Evolutionary conservation across 2,113 vertebrate genomes (phyloP).

Genomic region (Syrmaticus mikado): DNA sequence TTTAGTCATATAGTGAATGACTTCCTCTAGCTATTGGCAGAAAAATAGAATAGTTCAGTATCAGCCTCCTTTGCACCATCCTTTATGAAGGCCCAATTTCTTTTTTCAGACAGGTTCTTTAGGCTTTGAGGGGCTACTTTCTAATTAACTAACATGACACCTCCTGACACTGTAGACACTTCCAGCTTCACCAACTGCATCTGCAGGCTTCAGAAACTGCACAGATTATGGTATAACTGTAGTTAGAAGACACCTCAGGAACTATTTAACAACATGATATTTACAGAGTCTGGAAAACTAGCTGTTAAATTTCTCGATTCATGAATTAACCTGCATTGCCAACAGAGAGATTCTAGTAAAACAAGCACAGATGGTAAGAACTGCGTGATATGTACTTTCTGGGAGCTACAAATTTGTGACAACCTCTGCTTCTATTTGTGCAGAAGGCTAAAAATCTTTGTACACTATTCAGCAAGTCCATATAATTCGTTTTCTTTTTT

Average conservation of each 20-base stretch:
- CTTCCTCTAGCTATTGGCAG: neutral
- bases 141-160: fast-evolving
- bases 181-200: fast-evolving
- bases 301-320: fast-evolving
- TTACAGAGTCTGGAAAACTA: fast-evolving
- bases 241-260: neutral
- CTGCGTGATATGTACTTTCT: fast-evolving
- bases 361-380: neutral
- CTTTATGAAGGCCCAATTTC: neutral
- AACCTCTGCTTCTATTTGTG: neutral
- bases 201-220: neutral
- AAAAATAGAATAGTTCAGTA: neutral
- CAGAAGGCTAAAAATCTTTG: neutral
- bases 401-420: neutral
- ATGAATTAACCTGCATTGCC: neutral
- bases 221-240: fast-evolving
- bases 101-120: neutral
- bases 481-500: neutral
- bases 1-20: too few species aligned
- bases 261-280: fast-evolving
- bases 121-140: neutral
- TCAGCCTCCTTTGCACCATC: neutral
- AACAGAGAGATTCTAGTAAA: neutral
- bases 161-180: neutral
- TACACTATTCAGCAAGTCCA: neutral